Evolutionary conservation across 2,113 vertebrate species (phyloP), one percentile per base, ranked within the genome.

Genomic region (Neogobius melanostomus): DNA sequence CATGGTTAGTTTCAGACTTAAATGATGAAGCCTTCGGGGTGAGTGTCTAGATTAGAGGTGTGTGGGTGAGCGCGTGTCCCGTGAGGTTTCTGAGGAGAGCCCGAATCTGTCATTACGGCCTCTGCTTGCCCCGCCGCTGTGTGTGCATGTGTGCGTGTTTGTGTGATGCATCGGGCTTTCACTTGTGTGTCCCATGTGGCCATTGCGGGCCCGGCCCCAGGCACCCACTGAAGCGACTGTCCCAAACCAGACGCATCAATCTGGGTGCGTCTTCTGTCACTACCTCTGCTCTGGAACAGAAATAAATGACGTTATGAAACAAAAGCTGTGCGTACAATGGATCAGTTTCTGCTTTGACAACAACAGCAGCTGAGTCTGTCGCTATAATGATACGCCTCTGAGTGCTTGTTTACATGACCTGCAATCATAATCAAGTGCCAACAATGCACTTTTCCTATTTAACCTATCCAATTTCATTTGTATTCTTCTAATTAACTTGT

Each of bases 1-100:
- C 7, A 81, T 78, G 88, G 90, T 87, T 85, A 85, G 86, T 90
- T 92, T 81, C 81, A 87, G 87, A 88, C 16, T 91, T 90, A 93
- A 94, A 92, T 89, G 91, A 90, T 86, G 87, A 91, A 88, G 83
- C 84, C 86, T 57, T 72, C 10, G 28, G 82, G 85, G 79, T 88
- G 84, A 76, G 80, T 82, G 90, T 90, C 79, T 85, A 12, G 75
- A 85, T 91, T 89, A 85, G 85, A 87, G 82, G 72, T 82, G 79
- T 75, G 82, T 76, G 76, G 69, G 80, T 80, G 80, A 73, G 64
- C 64, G 76, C n/a, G 69, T 67, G 66, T 69, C 77, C 72, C 63
- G 1, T 66, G 79, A 61, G 74, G 61, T 89, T 91, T 87, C 69
- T 71, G 80, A 70, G 44, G 70, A 78, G 74, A 52, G n/a, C 71